Evolutionary conservation across 2,888 invertebrate genomes (phyloP).

Genomic region (Erpobdella octoculata): DNA sequence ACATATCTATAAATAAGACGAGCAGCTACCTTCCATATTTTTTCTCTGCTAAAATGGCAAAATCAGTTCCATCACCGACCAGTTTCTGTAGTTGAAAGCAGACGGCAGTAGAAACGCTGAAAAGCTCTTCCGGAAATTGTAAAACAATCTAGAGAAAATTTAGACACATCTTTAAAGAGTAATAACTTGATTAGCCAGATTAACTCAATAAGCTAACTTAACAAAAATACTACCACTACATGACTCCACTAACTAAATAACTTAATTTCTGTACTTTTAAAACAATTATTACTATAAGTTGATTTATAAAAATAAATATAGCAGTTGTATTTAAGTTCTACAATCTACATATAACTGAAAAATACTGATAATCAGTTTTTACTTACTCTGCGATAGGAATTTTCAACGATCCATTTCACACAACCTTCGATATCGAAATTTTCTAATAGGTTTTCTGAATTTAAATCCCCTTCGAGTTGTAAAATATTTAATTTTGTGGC

Average conservation of each 20-base stretch:
- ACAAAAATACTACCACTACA: too few relatives aligned
- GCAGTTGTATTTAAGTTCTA: too few relatives aligned
- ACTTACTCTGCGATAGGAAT: conserved; percentile 63
- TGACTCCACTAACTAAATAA: too few relatives aligned
- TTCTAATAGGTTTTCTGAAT: neutral
- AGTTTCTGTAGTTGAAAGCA: conserved; percentile 56
- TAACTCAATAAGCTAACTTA: too few relatives aligned
- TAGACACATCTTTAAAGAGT: conserved; percentile 18
- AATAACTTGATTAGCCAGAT: too few relatives aligned
- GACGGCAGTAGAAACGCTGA: conserved; percentile 64
- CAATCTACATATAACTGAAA: too few relatives aligned
- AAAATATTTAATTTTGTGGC: neutral
- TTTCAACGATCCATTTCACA: conserved; percentile 64
- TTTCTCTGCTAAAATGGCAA: conserved; percentile 77
- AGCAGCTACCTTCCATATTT: conserved; percentile 70
- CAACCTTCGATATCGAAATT: conserved; percentile 61
- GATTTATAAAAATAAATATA: too few relatives aligned
- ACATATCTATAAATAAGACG: neutral
- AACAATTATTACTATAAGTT: too few relatives aligned
- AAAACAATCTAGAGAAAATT: conserved; percentile 67
- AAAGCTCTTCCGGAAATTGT: conserved; percentile 79
- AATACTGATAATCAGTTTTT: too few relatives aligned
- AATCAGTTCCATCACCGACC: conserved; percentile 48
- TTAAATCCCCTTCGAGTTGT: neutral
- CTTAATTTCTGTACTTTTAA: too few relatives aligned